Evolutionary conservation across 2,888 invertebrate species (phyloP), one percentile per base, ranked within the genome.

Genomic region (Scaptomyza tumidula): DNA sequence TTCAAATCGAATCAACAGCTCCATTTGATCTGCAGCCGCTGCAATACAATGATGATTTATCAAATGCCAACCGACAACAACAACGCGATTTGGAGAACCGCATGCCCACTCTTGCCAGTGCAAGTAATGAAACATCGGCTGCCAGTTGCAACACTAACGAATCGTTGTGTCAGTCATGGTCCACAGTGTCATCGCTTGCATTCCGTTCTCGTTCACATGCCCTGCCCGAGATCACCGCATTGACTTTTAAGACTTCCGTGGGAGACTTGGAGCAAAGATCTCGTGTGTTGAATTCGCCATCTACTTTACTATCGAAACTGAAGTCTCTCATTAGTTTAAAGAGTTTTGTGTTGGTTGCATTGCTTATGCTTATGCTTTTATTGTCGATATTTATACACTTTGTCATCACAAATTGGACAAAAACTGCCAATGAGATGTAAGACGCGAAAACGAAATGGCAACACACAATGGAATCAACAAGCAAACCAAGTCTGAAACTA

Each of bases 21-120:
- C 91, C 91, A 1, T 91, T 91, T 45, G 77, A 84, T 10, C 71
- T 90, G 7, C 71, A 84, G 29, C 78, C 88, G 4, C 61, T 89
- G 11, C 24, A 73, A 6, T 84, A 75, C 46, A 35, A 29, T 52
- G 7, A 9, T 10, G 9, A 39, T 11, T 9, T 9, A 1, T 11
- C 7, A 1, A 31, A 31, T 7, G 41, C 2, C 1, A n/a, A 33
- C 10, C 49, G 11, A 10, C 35, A 27, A 19, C 33, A 35, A 14
- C 13, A 49, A 10, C 35, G 9, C 7, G 37, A 33, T 33, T 16
- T 1, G 19, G 19, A 9, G 33, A 19, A n/a, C n/a, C 19, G 5
- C 6, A 5, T 49, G 31, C 13, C 14, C 9, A 16, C 7, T 9
- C 13, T 19, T 9, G n/a, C 10, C n/a, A 19, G 13, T 5, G 13